Evolutionary conservation across 2,888 invertebrate genomes (phyloP), one percentile per base, ranked within the genome.

Genomic region (Bembecia ichneumoniformis): DNA sequence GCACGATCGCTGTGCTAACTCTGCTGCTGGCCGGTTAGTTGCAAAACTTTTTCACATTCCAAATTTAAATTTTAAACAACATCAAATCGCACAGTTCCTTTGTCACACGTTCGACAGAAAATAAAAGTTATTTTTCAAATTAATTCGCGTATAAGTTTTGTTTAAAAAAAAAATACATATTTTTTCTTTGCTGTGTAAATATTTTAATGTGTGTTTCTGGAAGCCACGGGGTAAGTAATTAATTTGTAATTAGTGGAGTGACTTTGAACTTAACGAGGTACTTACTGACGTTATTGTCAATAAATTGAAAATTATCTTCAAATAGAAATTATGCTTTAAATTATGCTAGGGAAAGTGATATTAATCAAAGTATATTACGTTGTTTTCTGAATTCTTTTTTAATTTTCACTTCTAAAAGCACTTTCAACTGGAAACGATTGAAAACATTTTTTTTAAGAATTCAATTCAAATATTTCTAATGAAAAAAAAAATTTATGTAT

Each of bases 11-110:
- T 57, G 65, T 71, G 66, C 64, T 81, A 55, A 74, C 72, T 54
- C 59, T 81, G 55, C 61, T 80, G 50, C 69, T 83, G 55, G 73
- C 76, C 70, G 83, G 83, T 84, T 56, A 70, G 68, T 66, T 58
- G 47, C 34, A 11, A 45, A 43, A 45, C 10, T 35, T 46, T 13
- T 35, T 28, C 28, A 28, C 44, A 14, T 49, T 49, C 34, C n/a
- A 45, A n/a, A 15, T 47, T 35, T 28, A n/a, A 46, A 46, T 13
- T 46, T 34, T 44, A 44, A 44, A 44, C 44, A 3, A 14, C 10
- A 28, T 28, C 28, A 28, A 28, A 9, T 28, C 28, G 28, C 28
- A 28, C 28, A n/a, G 7, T 28, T 28, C 28, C 28, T 28, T 9
- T 28, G 9, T 28, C 28, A 9, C 28, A 9, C 28, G 28, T 7